A percentile compares a stretch with the other conserved stretches of the same genome.
phyloP scores from a whole-genome alignment of 2,113 vertebrate genomes.

The Pelecanoides urinatrix region DNA sequence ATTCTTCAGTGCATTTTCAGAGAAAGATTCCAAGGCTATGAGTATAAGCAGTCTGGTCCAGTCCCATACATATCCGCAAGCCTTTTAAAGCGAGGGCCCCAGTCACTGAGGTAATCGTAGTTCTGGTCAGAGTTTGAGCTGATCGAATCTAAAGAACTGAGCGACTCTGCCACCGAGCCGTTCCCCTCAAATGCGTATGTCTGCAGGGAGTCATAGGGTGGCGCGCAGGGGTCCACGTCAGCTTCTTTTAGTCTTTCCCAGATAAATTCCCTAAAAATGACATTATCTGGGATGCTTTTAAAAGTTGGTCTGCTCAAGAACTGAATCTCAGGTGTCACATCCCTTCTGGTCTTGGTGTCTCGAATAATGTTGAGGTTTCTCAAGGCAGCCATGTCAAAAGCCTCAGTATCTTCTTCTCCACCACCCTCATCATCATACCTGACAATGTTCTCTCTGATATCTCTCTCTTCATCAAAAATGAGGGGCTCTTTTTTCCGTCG shows the following conservation, averaged over 20 bases:
- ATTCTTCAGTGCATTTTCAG: constrained; percentile 61
- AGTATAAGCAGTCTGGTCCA: constrained; percentile 81
- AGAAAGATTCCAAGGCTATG: constrained; percentile 79
- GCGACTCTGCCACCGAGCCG: constrained; percentile 90
- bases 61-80: constrained; percentile 95
- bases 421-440: constrained; percentile 95
- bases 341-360: constrained; percentile 85
- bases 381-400: constrained; percentile 94
- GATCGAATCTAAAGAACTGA: constrained; percentile 93
- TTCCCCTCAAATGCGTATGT: constrained; percentile 94
- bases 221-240: constrained; percentile 87
- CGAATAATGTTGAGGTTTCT: constrained; percentile 90
- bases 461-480: constrained; percentile 92
- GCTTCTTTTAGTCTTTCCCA: constrained; percentile 95
- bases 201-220: constrained; percentile 95
- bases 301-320: constrained; percentile 85
- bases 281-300: constrained; percentile 90
- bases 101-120: constrained; percentile 96
- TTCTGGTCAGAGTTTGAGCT: constrained; percentile 97
- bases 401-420: constrained; percentile 95
- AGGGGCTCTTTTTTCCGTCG: constrained; percentile 90
- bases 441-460: constrained; percentile 94
- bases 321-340: constrained; percentile 91
- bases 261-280: constrained; percentile 95
- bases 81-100: constrained; percentile 95